These are phyloP conservation scores for Hylyphantes graminicola DNA, from an alignment of 1,140 invertebrate genomes.

Conservation along the genomic window DNA sequence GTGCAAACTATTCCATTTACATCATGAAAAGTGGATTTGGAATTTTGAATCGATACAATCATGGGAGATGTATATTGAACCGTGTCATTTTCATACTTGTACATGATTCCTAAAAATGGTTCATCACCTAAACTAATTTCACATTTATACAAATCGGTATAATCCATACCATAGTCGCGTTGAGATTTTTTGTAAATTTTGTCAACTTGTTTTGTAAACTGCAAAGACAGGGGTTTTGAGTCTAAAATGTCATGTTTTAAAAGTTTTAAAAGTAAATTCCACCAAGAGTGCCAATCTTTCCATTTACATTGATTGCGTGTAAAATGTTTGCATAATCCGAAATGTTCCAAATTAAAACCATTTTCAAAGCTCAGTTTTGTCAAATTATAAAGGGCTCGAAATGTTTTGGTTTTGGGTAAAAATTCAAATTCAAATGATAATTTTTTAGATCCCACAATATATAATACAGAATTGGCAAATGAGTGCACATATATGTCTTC, in stretches of 20 bases:
- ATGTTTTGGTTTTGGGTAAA: not conserved
- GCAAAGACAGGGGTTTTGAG: not conserved
- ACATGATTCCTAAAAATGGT: slow-evolving; percentile 11
- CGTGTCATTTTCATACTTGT: not conserved
- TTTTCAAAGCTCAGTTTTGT: not conserved
- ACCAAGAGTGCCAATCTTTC: slow-evolving; percentile 16
- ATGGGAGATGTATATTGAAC: not conserved
- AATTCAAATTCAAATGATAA: not conserved
- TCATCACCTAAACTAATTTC: slow-evolving; percentile 18
- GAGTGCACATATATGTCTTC: not conserved
- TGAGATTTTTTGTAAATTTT: not conserved
- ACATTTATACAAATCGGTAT: slow-evolving; percentile 12
- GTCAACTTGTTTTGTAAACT: not conserved
- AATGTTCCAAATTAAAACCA: not conserved
- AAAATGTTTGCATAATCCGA: slow-evolving; percentile 10
- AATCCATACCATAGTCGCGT: not conserved
- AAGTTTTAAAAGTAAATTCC: slow-evolving; percentile 7
- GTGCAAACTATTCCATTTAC: slow-evolving; percentile 5
- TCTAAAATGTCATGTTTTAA: not conserved
- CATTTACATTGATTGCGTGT: slow-evolving; percentile 10
- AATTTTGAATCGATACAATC: slow-evolving; percentile 13
- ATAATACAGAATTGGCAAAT: slow-evolving; percentile 14
- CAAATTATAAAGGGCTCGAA: not conserved
- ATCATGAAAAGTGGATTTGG: slow-evolving; percentile 5
- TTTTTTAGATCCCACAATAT: not conserved